Percentiles rank a stretch among this genome's conserved stretches.
Conservation (phyloP, 2,113 vertebrate species). For the Gymnocephalus cernua region DNA sequence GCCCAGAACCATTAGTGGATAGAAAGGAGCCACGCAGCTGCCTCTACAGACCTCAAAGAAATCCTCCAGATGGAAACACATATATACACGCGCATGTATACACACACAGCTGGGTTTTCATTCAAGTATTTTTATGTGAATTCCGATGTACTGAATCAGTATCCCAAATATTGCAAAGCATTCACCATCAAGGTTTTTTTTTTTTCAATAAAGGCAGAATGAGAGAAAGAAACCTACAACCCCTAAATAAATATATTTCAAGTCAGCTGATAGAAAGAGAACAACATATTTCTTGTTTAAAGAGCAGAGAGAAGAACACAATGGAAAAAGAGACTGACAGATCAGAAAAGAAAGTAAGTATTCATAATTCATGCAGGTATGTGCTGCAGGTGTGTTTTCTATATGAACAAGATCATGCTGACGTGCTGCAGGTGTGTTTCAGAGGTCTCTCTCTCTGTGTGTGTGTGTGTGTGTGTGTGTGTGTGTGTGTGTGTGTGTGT, state of each 20-base stretch:
- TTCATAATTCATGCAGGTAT: constrained; percentile 8
- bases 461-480: not conserved
- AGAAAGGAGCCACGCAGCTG: constrained; percentile 46
- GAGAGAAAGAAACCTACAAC: not conserved
- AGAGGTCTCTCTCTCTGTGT: constrained; percentile 28
- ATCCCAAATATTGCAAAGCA: constrained; percentile 15
- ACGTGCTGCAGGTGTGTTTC: constrained; percentile 30
- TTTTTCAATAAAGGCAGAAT: not conserved
- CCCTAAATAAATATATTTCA: not conserved
- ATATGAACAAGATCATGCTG: not conserved
- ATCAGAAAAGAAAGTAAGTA: not conserved
- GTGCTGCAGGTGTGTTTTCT: constrained; percentile 37
- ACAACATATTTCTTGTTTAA: not conserved
- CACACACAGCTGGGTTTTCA: constrained; percentile 29
- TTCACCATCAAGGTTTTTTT: not conserved
- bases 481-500: constrained; percentile 11
- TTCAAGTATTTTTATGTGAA: constrained; percentile 44
- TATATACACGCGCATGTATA: constrained; percentile 9
- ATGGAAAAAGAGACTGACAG: not conserved
- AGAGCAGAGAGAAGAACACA: not conserved
- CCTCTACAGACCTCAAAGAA: constrained; percentile 28
- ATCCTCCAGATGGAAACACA: constrained; percentile 41
- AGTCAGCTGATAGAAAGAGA: not conserved
- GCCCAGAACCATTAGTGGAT: constrained; percentile 39
- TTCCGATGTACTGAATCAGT: constrained; percentile 36